phyloP scores from a whole-genome alignment of 2,113 vertebrate genomes.

The Dasyurus viverrinus region DNA sequence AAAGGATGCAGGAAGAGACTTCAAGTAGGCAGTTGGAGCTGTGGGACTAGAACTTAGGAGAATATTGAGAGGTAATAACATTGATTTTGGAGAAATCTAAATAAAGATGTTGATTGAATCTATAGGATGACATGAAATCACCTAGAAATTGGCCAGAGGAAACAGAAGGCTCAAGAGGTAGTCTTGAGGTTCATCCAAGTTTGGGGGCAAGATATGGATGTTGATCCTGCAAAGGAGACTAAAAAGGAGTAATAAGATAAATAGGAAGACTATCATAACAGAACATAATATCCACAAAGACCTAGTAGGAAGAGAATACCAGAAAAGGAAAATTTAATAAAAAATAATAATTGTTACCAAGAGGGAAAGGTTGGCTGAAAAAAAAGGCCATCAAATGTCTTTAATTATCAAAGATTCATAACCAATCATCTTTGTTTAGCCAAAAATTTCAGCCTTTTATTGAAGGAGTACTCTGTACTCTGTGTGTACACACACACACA shows the following conservation, averaged over 20 bases:
- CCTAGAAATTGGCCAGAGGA: not conserved
- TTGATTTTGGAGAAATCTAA: not conserved
- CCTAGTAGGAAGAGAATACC: no score
- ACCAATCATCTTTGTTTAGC: not conserved
- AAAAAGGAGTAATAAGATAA: not conserved
- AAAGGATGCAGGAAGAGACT: not conserved
- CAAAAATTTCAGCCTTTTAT: not conserved
- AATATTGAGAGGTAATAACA: slow-evolving; percentile 74
- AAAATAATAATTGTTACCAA: not conserved
- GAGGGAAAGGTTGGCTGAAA: not conserved
- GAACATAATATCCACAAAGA: no score
- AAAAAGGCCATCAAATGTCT: not conserved
- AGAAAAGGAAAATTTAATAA: not conserved
- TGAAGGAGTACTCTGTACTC: not conserved
- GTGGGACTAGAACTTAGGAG: slow-evolving; percentile 91
- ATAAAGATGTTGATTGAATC: not conserved
- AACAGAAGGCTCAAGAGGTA: not conserved
- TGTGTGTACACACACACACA: no score
- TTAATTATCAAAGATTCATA: not conserved
- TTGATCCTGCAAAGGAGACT: not conserved
- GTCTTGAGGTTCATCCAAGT: not conserved
- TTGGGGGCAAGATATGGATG: not conserved
- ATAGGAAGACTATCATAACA: not conserved
- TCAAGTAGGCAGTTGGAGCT: slow-evolving; percentile 48
- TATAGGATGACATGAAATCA: not conserved